These are phyloP conservation scores for Asbolus verrucosus DNA, from an alignment of 1,140 invertebrate species.

Conservation along the genomic window DNA sequence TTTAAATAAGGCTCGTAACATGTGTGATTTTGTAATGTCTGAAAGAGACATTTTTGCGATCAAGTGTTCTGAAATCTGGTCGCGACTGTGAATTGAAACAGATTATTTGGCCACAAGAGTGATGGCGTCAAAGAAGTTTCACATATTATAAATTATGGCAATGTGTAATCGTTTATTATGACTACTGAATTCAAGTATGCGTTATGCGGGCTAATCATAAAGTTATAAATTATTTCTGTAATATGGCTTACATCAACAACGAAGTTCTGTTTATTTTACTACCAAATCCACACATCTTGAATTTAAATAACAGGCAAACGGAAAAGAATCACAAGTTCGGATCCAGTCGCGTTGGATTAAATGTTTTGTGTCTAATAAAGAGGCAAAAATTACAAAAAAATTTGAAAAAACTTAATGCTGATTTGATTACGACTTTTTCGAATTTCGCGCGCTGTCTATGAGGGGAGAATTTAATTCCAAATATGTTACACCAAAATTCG, in stretches of 20 bases:
- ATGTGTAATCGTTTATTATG: constrained; percentile 16
- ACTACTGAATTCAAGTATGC: background rate
- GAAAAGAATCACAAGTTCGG: too few relatives aligned
- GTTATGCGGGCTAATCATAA: background rate
- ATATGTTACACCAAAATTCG: too few relatives aligned
- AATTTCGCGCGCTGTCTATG: too few relatives aligned
- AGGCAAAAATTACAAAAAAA: too few relatives aligned
- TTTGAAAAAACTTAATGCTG: too few relatives aligned
- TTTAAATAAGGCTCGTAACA: constrained; percentile 11
- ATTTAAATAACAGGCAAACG: too few relatives aligned
- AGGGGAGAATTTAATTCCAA: too few relatives aligned
- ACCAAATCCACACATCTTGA: too few relatives aligned
- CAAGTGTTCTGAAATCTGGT: background rate
- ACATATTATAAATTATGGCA: constrained; percentile 1
- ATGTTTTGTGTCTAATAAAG: too few relatives aligned
- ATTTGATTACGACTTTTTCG: too few relatives aligned
- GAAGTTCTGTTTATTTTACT: too few relatives aligned
- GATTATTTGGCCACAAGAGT: constrained; percentile 5
- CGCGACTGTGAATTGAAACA: background rate
- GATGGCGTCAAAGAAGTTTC: constrained; percentile 21
- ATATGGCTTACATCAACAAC: background rate
- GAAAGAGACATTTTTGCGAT: background rate
- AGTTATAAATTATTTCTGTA: background rate
- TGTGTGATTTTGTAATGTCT: background rate
- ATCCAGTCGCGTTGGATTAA: too few relatives aligned